Base-by-base conservation (phyloP, 2,888 invertebrate species). In the Morinoia aosen region DNA sequence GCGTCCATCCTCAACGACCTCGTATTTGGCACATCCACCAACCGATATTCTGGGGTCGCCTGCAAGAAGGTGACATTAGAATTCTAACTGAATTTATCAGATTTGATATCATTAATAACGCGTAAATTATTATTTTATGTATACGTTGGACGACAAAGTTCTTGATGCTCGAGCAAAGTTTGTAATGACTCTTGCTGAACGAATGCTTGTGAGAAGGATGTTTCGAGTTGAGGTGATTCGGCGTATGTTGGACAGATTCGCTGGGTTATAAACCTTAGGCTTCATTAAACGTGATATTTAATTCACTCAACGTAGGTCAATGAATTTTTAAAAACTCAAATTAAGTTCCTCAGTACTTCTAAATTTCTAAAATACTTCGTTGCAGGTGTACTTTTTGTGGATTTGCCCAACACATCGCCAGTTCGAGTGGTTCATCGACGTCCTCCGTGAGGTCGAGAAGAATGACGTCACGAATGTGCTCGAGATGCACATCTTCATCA, bases 381-480 rank as follows among this genome's bases (percentile, higher is more conserved):
- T 97, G 0, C 97, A 98, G 98, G 99, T 99, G 0, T 99, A 99
- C 97, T 99, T 99, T 97, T 97, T 99, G 19, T 99, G 99, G 99
- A 99, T 99, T 97, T 99, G 99, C 97, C 99, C 99, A 0, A 99
- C 99, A 0, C 99, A 99, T 97, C 99, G 99, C 97, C 99, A 99
- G 97, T 99, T 99, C 97, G 99, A 99, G 97, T 99, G 99, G 99
- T 99, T 99, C 97, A 99, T 99, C 97, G 99, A 99, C 97, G 99
- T 99, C 14, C 97, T 99, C 95, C 98, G 99, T 25, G 99, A 99
- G 97, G 99, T 99, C 1, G 99, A 99, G 97, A 98, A 98, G 97
- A 99, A 99, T 97, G 99, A 99, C 97, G 99, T 99, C 95, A 99
- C 99, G 93, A 98, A 99, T 97, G 99, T 99, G 7, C 98, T 99